phyloP scores from a whole-genome alignment of 2,888 invertebrate genomes.

The Pristionchus maxplancki region DNA sequence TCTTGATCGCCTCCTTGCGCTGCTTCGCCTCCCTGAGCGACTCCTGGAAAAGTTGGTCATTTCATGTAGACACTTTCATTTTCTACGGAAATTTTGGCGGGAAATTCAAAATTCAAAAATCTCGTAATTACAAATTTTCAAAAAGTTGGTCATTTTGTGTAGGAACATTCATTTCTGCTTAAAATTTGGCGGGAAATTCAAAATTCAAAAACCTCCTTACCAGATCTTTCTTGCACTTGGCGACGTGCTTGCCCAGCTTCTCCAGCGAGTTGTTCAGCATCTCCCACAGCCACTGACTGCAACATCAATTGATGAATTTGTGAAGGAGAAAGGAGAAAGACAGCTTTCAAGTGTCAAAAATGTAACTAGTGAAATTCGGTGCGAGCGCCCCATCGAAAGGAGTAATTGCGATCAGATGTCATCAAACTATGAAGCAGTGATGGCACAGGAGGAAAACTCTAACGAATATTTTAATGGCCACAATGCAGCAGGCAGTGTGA shows the following conservation, averaged over 20 bases:
- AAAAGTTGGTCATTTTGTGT: neutral
- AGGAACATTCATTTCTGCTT: neutral
- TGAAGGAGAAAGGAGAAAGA: too few relatives aligned
- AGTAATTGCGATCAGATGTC: neutral
- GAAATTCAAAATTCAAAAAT: too few relatives aligned
- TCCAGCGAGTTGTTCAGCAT: slow-evolving; percentile 94
- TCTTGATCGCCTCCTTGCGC: slow-evolving; percentile 34
- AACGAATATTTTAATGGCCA: neutral
- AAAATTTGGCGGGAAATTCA: neutral
- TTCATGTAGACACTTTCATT: neutral
- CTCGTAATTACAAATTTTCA: neutral
- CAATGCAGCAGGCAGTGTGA: too few relatives aligned
- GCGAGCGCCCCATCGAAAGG: neutral
- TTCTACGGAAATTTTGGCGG: neutral
- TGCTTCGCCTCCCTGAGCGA: neutral
- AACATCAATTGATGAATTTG: too few relatives aligned
- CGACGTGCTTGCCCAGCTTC: slow-evolving; percentile 86
- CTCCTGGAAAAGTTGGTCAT: neutral
- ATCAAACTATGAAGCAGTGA: neutral
- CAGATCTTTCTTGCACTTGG: slow-evolving; percentile 58
- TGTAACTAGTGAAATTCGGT: too few relatives aligned
- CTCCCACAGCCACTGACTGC: slow-evolving; percentile 94
- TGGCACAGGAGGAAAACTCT: neutral
- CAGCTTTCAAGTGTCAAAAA: too few relatives aligned
- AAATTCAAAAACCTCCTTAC: neutral